Conservation (phyloP, 2,113 vertebrate species). For the Xenopus laevis region DNA sequence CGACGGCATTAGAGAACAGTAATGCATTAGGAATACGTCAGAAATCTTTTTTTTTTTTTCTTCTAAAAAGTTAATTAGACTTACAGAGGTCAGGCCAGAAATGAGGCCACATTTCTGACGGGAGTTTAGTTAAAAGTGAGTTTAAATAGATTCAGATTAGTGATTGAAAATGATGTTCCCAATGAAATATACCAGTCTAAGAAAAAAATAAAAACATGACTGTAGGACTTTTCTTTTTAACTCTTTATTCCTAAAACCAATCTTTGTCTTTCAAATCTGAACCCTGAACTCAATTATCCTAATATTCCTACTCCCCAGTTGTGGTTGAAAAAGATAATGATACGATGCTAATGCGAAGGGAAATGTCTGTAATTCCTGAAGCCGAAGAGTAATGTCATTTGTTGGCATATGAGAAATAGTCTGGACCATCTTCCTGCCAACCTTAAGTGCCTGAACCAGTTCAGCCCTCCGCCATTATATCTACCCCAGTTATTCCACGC, state of each 20-base stretch:
- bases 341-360: not conserved
- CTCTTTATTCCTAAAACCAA: not conserved
- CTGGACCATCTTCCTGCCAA: too few species aligned
- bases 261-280: not conserved
- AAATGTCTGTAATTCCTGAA: not conserved
- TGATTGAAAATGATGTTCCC: not conserved
- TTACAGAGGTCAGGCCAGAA: conserved; percentile 20
- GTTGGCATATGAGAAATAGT: too few species aligned
- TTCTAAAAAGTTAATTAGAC: conserved; percentile 19
- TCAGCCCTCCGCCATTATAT: too few species aligned
- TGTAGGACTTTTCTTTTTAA: not conserved
- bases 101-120: not conserved
- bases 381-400: not conserved
- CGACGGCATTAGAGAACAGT: not conserved
- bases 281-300: conserved; percentile 8
- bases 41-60: conserved; percentile 5
- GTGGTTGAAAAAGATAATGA: not conserved
- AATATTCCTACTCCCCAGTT: not conserved
- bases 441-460: too few species aligned
- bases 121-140: conserved; percentile 14
- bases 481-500: too few species aligned
- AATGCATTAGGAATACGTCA: conserved; percentile 10
- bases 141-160: conserved; percentile 20
- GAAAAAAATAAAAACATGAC: not conserved
- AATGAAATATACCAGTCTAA: not conserved